Conservation (phyloP, 1,140 invertebrate species). For the Meteorus sp. region DNA sequence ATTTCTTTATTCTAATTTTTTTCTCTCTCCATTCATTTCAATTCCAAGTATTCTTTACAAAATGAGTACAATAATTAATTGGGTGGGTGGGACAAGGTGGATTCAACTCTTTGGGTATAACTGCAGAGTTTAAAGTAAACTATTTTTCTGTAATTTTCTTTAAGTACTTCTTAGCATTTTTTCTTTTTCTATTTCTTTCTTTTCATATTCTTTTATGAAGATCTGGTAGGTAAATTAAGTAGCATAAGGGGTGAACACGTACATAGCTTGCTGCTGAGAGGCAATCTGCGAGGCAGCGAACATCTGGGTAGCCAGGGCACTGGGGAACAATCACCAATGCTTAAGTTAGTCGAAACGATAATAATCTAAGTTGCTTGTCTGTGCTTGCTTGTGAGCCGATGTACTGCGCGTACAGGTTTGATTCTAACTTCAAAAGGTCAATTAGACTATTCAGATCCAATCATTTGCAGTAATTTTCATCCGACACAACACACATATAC, state of each 20-base stretch:
- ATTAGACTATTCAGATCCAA: slow-evolving; percentile 3
- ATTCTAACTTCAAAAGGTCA: slow-evolving; percentile 11
- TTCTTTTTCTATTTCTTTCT: neutral
- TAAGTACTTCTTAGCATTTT: slow-evolving; percentile 30
- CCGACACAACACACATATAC: too few species aligned
- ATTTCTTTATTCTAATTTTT: too few species aligned
- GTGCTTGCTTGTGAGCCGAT: slow-evolving; percentile 6
- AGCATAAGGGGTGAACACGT: slow-evolving; percentile 67
- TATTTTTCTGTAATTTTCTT: slow-evolving; percentile 28
- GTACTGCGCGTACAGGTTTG: slow-evolving; percentile 6
- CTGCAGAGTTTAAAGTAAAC: slow-evolving; percentile 19
- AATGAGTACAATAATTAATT: neutral
- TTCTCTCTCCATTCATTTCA: slow-evolving; percentile 17
- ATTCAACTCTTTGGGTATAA: slow-evolving; percentile 28
- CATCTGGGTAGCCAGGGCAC: slow-evolving; percentile 95
- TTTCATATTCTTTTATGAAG: neutral
- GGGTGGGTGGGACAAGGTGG: too few species aligned
- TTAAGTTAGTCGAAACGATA: slow-evolving; percentile 57
- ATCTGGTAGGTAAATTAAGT: slow-evolving; percentile 49
- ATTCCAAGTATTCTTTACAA: slow-evolving; percentile 1
- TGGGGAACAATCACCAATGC: slow-evolving; percentile 70
- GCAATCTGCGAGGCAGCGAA: slow-evolving; percentile 86
- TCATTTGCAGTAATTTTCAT: neutral
- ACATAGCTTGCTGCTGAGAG: slow-evolving; percentile 88
- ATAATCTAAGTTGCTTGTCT: slow-evolving; percentile 32